Conservation (phyloP, 1,140 invertebrate genomes). For the Archegozetes longisetosus region DNA sequence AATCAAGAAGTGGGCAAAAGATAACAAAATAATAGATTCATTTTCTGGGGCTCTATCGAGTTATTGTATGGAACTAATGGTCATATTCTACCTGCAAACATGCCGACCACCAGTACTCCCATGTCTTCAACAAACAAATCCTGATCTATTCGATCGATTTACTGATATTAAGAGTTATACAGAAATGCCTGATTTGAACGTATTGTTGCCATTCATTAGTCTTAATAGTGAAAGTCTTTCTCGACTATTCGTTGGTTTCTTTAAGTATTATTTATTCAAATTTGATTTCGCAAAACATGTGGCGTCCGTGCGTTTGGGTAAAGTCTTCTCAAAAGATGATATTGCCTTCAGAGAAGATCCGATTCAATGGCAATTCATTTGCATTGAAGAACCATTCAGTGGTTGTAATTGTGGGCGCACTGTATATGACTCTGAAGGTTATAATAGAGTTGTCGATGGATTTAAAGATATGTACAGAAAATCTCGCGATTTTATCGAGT, state of each 20-base stretch:
- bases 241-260: slow-evolving; percentile 70
- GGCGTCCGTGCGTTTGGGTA: slow-evolving; percentile 67
- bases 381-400: slow-evolving; percentile 91
- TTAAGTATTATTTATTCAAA: slow-evolving; percentile 60
- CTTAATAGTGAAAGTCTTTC: slow-evolving; percentile 56
- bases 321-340: slow-evolving; percentile 52
- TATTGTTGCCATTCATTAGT: slow-evolving; percentile 38
- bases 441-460: slow-evolving; percentile 44
- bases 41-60: slow-evolving; percentile 86
- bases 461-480: not conserved
- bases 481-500: not conserved
- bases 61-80: slow-evolving; percentile 87
- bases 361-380: slow-evolving; percentile 78
- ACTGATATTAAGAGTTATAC: not conserved
- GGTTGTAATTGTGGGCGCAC: slow-evolving; percentile 84
- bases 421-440: slow-evolving; percentile 68
- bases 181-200: slow-evolving; percentile 34
- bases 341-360: slow-evolving; percentile 32
- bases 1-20: slow-evolving; percentile 86
- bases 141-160: slow-evolving; percentile 25
- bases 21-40: slow-evolving; percentile 86
- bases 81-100: slow-evolving; percentile 89
- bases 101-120: slow-evolving; percentile 64
- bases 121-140: slow-evolving; percentile 56
- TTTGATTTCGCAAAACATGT: slow-evolving; percentile 67